phyloP scores from a whole-genome alignment of 2,888 invertebrate species.

The Heliconius charithonia region DNA sequence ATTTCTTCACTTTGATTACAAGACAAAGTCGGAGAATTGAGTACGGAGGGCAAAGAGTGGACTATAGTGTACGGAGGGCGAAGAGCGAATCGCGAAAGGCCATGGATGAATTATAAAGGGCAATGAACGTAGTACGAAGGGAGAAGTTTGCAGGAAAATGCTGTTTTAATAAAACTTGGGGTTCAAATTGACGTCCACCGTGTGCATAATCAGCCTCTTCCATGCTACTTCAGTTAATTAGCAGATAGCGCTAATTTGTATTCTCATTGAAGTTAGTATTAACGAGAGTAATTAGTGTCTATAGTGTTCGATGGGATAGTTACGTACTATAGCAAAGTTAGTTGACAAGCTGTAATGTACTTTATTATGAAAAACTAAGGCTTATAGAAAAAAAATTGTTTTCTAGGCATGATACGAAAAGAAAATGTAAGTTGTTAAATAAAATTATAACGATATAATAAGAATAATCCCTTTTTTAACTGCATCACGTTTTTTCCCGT shows the following conservation, averaged over 20 bases:
- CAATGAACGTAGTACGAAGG: too few species aligned
- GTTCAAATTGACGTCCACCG: neutral
- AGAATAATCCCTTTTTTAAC: neutral
- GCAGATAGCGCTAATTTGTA: constrained; percentile 4
- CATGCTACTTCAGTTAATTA: neutral
- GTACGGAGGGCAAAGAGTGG: too few species aligned
- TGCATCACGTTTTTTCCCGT: neutral
- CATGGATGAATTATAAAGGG: too few species aligned
- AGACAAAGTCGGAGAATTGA: too few species aligned
- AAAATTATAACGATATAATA: too few species aligned
- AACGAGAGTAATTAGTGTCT: constrained; percentile 9
- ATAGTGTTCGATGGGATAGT: neutral
- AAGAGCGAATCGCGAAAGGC: too few species aligned
- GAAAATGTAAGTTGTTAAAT: too few species aligned
- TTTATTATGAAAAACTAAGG: neutral
- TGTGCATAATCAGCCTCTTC: neutral
- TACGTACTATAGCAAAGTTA: neutral
- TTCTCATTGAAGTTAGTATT: neutral
- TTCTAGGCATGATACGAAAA: too few species aligned
- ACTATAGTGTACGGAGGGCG: too few species aligned
- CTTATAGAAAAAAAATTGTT: too few species aligned
- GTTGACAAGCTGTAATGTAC: neutral
- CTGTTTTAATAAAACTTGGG: neutral
- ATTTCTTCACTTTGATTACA: too few species aligned
- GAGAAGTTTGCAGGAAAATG: too few species aligned